Base-by-base conservation (phyloP, 2,888 invertebrate species). In the Cremastinae sp. region DNA sequence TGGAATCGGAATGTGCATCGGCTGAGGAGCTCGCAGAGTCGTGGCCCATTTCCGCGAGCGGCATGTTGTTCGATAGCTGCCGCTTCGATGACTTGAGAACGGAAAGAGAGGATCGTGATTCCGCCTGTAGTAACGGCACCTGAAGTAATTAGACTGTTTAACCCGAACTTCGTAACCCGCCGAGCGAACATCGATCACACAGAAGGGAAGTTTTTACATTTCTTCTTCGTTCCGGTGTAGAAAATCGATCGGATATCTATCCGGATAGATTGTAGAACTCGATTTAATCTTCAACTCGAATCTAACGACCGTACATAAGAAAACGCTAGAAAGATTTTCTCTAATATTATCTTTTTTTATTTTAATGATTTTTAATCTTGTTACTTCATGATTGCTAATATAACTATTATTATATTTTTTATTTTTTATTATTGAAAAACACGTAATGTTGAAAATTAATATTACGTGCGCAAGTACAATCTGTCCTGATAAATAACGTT, bases 1-100 rank as follows among this genome's bases (percentile, higher is more conserved):
- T 92, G 62, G 92, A 92, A 84, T 92, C 92, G 2, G 91, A 90
- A 78, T 91, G 91, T 77, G 90, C 90, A 56, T 90, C 91, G 66
- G 90, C 89, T 5, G 89, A 90, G 12, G 89, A 90, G 79, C 89
- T 89, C 47, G 85, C 91, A 64, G 91, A 91, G 81, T 92, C 92
- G 41, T 91, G 91, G 18, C 84, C 86, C 49, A 87, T 82, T 74
- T 88, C 89, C 56, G 85, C 80, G 62, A 91, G 90, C 47, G 91
- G 90, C 80, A 91, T 90, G 81, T 91, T 91, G 68, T 89, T 88
- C 20, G 91, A 88, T 66, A 91, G 87, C 83, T 91, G 91, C 79
- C 91, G 89, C 80, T 91, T 92, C 9, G 90, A 89, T 53, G 89
- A 88, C 84, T 92, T 92, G 78, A 91, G 85, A 72, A 90, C 90